A percentile compares a stretch with the other conserved stretches of the same genome.
Evolutionary conservation across 2,113 vertebrate genomes (phyloP).

Genomic region (Terrapene triunguis): DNA sequence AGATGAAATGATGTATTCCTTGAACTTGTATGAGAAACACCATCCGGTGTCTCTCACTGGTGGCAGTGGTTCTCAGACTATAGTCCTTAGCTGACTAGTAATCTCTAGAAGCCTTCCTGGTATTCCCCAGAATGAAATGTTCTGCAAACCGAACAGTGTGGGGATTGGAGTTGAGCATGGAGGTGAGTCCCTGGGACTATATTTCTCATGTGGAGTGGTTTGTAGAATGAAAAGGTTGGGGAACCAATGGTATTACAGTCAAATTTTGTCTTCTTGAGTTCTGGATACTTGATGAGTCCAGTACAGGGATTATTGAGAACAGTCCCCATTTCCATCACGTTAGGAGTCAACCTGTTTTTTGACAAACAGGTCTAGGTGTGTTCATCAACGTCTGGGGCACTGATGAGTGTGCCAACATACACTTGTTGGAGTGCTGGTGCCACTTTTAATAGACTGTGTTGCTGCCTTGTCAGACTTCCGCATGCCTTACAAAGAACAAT

Average conservation of each 20-base stretch:
- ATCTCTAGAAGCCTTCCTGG: conserved; percentile 47
- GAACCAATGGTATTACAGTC: background rate
- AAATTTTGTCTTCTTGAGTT: background rate
- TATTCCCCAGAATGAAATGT: conserved; percentile 4
- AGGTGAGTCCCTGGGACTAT: conserved; percentile 34
- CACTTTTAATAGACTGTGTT: background rate
- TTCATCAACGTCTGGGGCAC: background rate
- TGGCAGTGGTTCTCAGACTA: background rate
- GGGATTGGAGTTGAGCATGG: background rate
- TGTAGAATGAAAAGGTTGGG: background rate
- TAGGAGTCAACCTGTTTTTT: background rate
- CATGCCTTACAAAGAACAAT: conserved; percentile 1
- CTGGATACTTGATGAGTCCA: background rate
- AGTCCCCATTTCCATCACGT: background rate
- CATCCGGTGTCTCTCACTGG: conserved; percentile 47
- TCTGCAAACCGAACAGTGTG: conserved; percentile 32
- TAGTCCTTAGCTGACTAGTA: background rate
- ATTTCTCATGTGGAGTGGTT: background rate
- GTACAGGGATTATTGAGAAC: background rate
- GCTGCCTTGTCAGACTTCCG: background rate
- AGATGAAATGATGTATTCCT: background rate
- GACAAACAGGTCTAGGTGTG: background rate
- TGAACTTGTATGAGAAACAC: background rate
- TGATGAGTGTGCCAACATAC: background rate
- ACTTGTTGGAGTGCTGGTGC: background rate